Evolutionary conservation across 1,140 invertebrate species (phyloP).

Genomic region (Pachypsylla venusta): DNA sequence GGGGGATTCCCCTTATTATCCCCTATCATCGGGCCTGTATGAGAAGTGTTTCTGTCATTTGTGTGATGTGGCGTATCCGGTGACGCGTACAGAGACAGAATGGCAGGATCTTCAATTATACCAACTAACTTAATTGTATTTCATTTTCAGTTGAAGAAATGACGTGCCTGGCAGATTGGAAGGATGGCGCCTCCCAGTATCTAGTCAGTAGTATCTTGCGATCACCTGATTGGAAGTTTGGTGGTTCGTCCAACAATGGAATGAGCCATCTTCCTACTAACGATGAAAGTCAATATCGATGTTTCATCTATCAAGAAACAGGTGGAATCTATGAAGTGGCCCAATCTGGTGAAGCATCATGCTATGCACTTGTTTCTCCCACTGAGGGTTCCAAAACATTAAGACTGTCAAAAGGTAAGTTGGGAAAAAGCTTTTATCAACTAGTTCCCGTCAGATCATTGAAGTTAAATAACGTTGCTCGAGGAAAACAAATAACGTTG

Average conservation of each 20-base stretch:
- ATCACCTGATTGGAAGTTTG: slow-evolving; percentile 34
- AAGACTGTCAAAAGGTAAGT: slow-evolving; percentile 43
- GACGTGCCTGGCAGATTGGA: slow-evolving; percentile 67
- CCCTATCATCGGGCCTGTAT: not conserved
- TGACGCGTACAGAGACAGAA: too few species aligned
- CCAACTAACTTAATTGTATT: too few species aligned
- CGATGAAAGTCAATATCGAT: slow-evolving; percentile 47
- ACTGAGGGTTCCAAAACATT: slow-evolving; percentile 47
- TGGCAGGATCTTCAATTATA: too few species aligned
- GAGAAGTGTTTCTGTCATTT: not conserved
- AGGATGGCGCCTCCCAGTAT: slow-evolving; percentile 65
- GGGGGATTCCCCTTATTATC: not conserved
- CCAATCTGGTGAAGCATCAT: slow-evolving; percentile 66
- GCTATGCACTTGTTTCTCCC: slow-evolving; percentile 49
- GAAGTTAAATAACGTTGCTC: not conserved
- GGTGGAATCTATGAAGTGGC: slow-evolving; percentile 39
- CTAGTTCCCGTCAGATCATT: not conserved
- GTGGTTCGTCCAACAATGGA: slow-evolving; percentile 27
- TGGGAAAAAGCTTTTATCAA: not conserved
- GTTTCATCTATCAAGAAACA: slow-evolving; percentile 46
- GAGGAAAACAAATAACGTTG: not conserved
- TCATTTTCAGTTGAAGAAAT: slow-evolving; percentile 55
- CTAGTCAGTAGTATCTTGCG: slow-evolving; percentile 47
- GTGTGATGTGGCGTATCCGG: not conserved
- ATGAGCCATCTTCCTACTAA: slow-evolving; percentile 24